These are phyloP conservation scores for Telmatochromis sp. DNA, from an alignment of 2,113 vertebrate genomes.

Conservation along the genomic window DNA sequence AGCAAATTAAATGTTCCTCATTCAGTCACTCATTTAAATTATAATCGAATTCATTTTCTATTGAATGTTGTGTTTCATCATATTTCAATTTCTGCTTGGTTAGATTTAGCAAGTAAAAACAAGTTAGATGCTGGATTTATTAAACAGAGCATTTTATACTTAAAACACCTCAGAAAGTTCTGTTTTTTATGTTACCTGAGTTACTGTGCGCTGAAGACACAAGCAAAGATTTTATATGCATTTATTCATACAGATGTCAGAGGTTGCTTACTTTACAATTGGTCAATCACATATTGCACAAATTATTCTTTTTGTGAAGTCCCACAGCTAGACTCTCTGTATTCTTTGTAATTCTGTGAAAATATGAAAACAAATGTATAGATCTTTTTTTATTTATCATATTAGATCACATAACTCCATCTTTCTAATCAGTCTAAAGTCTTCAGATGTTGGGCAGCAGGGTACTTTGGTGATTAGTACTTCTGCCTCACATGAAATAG, in stretches of 20 bases:
- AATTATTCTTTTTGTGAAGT: not conserved
- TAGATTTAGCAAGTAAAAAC: accelerated
- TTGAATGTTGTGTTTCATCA: not conserved
- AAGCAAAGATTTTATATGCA: not conserved
- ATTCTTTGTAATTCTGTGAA: not conserved
- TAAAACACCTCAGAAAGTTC: not conserved
- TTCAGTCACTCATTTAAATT: not conserved
- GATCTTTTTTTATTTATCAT: accelerated
- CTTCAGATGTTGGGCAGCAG: not conserved
- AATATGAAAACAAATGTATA: not conserved
- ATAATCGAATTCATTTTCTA: not conserved
- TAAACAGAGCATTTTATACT: accelerated
- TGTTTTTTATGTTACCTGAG: not conserved
- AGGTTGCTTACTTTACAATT: not conserved
- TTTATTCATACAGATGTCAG: not conserved
- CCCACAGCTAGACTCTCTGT: not conserved
- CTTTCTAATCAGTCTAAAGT: not conserved
- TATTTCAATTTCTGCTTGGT: accelerated
- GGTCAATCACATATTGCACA: not conserved
- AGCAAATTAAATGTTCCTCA: not conserved
- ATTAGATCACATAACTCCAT: not conserved
- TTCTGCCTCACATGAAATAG: not conserved
- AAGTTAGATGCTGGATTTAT: not conserved
- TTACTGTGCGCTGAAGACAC: not conserved
- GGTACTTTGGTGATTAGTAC: not conserved